Evolutionary conservation across 1,140 invertebrate species (phyloP), one percentile per base, ranked within the genome.

Genomic region (Brachionus manjavacas): DNA sequence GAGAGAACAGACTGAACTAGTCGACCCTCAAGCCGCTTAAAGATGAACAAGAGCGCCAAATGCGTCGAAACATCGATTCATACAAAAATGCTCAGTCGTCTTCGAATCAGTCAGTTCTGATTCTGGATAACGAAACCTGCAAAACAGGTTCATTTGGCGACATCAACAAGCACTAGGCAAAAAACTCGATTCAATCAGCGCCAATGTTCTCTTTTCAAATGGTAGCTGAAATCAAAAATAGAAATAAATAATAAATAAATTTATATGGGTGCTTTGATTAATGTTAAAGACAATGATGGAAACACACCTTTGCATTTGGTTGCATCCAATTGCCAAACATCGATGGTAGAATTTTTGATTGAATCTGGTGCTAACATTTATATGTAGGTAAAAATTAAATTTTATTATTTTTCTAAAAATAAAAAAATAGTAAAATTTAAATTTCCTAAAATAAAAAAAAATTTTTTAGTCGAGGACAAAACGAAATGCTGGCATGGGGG

Each of bases 401-500:
- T 25, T 76, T 76, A 39, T 20, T 60, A 60, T 60, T 60, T 23
- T 60, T 8, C 25, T 20, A 60, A 35, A 72, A 72, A n/a, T n/a
- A 72, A 43, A 39, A 39, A 16, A 20, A 72, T 41, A n/a, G 3
- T 28, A 28, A 70, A 70, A 70, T 35, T 14, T 20, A 43, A 72
- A 39, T 16, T 35, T 41, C n/a, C 1, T 7, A 72, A 41, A 81
- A 43, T 43, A 46, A 55, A 9, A 68, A 60, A 25, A 64, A 91
- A 84, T 91, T 92, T 85, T 23, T 84, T n/a, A 90, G 89, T 66
- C 85, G 86, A 80, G 89, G 89, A 3, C 86, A 86, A 35, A 85
- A 86, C 85, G 90, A 91, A 0, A 92, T 92, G 87, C 90, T 91
- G 3, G 91, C 92, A 4, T 89, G 93, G 20, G 92, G 92, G 87